Percentiles rank a stretch among this genome's conserved stretches.
These are phyloP conservation scores for Drosophila borborema DNA, from an alignment of 2,888 invertebrate genomes.

Conservation along the genomic window DNA sequence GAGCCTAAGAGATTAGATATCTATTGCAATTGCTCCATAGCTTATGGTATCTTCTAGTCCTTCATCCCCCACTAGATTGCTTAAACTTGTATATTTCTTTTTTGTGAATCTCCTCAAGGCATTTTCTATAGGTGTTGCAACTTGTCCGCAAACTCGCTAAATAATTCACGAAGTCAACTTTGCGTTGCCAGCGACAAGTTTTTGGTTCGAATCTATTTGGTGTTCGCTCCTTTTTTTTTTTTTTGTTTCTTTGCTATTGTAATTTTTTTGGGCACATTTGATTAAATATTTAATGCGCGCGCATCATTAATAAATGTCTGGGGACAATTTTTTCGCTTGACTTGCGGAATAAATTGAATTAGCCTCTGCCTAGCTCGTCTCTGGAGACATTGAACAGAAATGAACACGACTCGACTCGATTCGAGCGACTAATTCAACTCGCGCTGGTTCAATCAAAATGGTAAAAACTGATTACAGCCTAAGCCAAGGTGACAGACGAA, in stretches of 20 bases:
- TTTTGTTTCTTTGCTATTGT: constrained; percentile 14
- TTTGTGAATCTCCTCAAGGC: background rate
- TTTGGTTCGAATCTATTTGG: constrained; percentile 2
- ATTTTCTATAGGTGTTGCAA: constrained; percentile 65
- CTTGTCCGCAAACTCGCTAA: constrained; percentile 73
- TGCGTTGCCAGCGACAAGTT: constrained; percentile 45
- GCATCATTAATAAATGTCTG: constrained; percentile 83
- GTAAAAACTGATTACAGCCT: constrained; percentile 59
- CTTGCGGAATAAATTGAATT: constrained; percentile 68
- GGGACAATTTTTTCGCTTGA: constrained; percentile 56
- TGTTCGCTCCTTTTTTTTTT: background rate
- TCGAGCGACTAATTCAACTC: constrained; percentile 27
- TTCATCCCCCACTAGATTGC: too few species aligned
- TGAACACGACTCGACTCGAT: background rate
- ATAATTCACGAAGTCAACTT: constrained; percentile 66
- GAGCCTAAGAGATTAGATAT: too few species aligned
- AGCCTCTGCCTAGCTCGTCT: constrained; percentile 20
- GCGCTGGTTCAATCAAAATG: constrained; percentile 5
- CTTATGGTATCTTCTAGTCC: background rate
- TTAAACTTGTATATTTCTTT: constrained; percentile 1
- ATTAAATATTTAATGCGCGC: constrained; percentile 83
- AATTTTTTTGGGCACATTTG: constrained; percentile 68
- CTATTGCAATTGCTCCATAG: background rate
- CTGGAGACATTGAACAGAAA: constrained; percentile 16
- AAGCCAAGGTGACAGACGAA: constrained; percentile 25